Conservation (phyloP, 2,888 invertebrate species). For the Yponomeuta cagnagella region DNA sequence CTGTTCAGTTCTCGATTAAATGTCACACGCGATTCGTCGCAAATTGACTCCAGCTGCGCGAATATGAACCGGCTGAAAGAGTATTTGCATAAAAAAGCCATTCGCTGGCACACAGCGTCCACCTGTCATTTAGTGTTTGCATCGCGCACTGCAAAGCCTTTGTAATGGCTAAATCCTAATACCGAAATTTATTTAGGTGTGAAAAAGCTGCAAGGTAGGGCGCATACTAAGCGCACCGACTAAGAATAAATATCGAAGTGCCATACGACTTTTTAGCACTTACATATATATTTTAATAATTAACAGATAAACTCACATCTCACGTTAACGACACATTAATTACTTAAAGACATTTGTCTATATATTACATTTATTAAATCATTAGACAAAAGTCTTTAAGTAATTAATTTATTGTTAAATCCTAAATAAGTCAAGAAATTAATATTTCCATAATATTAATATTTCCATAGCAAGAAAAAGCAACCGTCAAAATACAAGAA, state of each 20-base stretch:
- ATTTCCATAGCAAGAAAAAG: no score
- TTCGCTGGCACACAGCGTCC: constrained; percentile 28
- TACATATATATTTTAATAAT: not conserved
- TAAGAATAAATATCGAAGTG: not conserved
- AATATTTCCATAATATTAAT: no score
- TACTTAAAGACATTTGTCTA: no score
- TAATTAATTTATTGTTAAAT: no score
- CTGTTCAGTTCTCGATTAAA: constrained; percentile 69
- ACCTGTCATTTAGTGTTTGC: constrained; percentile 25
- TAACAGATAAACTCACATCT: no score
- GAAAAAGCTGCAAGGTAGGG: not conserved
- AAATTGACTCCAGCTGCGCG: constrained; percentile 61
- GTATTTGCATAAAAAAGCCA: constrained; percentile 68
- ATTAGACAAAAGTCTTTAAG: no score
- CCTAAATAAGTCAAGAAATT: no score
- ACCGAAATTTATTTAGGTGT: constrained; percentile 14
- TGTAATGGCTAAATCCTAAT: constrained; percentile 21
- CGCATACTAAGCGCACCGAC: not conserved
- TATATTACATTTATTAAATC: no score
- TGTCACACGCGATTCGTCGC: constrained; percentile 62
- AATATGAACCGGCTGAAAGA: constrained; percentile 61
- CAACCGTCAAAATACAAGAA: not conserved
- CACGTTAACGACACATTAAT: no score
- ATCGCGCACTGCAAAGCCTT: constrained; percentile 19
- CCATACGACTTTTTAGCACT: not conserved